Conservation (phyloP, 2,888 invertebrate genomes). For the Oxycera nigricornis region DNA sequence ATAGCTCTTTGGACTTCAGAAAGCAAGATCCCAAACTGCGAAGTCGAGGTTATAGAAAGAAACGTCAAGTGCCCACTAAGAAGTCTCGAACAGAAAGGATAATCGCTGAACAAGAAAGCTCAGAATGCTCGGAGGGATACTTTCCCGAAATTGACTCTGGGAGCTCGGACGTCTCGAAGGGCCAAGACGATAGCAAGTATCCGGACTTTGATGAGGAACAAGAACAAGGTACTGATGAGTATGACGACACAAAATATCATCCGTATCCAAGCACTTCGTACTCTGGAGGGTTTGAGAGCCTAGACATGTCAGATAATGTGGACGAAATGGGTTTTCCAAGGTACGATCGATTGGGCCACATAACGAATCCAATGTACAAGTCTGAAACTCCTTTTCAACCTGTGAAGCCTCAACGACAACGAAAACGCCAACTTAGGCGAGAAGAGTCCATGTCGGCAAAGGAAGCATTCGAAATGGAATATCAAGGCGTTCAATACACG, state of each 20-base stretch:
- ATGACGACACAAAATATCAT: constrained; percentile 66
- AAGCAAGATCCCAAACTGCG: constrained; percentile 73
- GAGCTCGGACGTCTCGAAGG: constrained; percentile 69
- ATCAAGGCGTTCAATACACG: constrained; percentile 49
- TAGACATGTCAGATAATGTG: constrained; percentile 70
- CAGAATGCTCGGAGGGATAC: constrained; percentile 74
- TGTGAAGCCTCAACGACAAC: constrained; percentile 60
- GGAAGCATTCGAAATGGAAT: constrained; percentile 46
- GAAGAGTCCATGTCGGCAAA: constrained; percentile 55
- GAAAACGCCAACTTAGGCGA: constrained; percentile 59
- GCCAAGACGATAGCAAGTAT: constrained; percentile 56
- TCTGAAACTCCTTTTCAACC: constrained; percentile 58
- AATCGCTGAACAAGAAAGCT: constrained; percentile 66
- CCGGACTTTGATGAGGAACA: constrained; percentile 63
- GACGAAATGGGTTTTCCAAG: constrained; percentile 73
- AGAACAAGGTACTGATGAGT: constrained; percentile 64
- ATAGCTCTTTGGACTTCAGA: constrained; percentile 70
- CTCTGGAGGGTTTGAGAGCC: constrained; percentile 65
- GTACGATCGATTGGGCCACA: constrained; percentile 68
- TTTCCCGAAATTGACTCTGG: constrained; percentile 71
- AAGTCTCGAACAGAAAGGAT: constrained; percentile 55
- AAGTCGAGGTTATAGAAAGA: constrained; percentile 72
- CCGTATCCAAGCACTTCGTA: constrained; percentile 56
- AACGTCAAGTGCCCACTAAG: constrained; percentile 66
- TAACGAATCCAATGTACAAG: constrained; percentile 59